Evolutionary conservation across 2,797 vertebrate species (phyloP), one percentile per base, ranked within the genome.

Genomic region (Muraenolepis orangiensis): DNA sequence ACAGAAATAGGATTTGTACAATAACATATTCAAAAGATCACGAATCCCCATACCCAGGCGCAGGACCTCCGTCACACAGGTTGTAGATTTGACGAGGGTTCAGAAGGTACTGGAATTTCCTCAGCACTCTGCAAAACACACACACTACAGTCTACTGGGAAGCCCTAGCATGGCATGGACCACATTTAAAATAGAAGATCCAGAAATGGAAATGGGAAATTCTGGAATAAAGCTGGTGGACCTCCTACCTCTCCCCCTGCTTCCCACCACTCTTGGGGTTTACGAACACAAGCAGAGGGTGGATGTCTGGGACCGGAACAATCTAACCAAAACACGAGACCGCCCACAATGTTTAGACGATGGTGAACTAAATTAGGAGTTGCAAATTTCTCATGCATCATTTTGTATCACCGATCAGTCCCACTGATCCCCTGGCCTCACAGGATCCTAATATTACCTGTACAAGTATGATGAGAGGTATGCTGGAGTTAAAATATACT

Each of bases 191-290:
- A 26, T 26, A 64, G 57, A 26, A 26, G 57, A n/a, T 64, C 57
- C 57, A 26, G 57, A 64, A 28, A 64, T 64, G 57, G 57, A 23
- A 64, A 11, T n/a, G n/a, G 57, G n/a, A 7, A 11, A 26, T 64
- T 57, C 20, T 8, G n/a, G n/a, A n/a, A n/a, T n/a, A n/a, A n/a
- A n/a, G 51, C 51, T n/a, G 51, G 6, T 57, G 20, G 51, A 23
- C 51, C 12, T 46, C 91, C 93, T 79, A 98, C 96, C 94, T 93
- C 85, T 95, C 92, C 0, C 97, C 97, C 87, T 98, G 97, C 81
- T 97, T 98, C 73, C 97, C 97, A 51, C 97, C 97, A 83, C 97
- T 98, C 88, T 96, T 98, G 32, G 95, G 97, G 79, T 98, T 98
- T 61, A 98, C 95, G 83, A 98, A 98, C 80, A 98, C 96, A 84